These are phyloP conservation scores for Lemur catta DNA, from an alignment of 2,797 vertebrate species.

Conservation along the genomic window DNA sequence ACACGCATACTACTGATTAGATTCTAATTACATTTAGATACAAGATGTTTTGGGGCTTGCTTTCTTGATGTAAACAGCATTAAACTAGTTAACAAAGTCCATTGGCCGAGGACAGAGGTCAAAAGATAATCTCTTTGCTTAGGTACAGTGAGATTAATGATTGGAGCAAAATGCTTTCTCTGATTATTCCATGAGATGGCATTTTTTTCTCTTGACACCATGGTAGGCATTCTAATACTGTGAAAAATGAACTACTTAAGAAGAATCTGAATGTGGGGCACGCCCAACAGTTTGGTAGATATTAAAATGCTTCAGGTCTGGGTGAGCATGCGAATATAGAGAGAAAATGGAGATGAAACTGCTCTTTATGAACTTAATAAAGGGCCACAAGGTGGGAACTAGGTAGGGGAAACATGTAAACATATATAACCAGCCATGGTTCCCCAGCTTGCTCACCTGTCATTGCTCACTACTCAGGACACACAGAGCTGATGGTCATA, in stretches of 20 bases:
- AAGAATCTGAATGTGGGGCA: constrained; percentile 67
- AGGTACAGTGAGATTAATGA: constrained; percentile 80
- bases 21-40: constrained; percentile 70
- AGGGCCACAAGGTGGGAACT: not conserved
- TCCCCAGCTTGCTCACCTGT: not conserved
- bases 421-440: not conserved
- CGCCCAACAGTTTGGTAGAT: constrained; percentile 76
- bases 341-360: constrained; percentile 62
- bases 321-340: constrained; percentile 51
- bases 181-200: constrained; percentile 66
- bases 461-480: not conserved
- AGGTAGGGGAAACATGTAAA: not conserved
- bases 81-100: constrained; percentile 81
- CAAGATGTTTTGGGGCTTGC: constrained; percentile 69
- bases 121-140: constrained; percentile 77
- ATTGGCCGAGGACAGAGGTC: constrained; percentile 76
- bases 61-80: constrained; percentile 77
- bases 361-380: not conserved
- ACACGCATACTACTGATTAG: constrained; percentile 48
- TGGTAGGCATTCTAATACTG: constrained; percentile 76
- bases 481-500: not conserved
- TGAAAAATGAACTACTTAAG: constrained; percentile 82
- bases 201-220: constrained; percentile 81
- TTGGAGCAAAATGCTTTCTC: constrained; percentile 69
- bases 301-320: constrained; percentile 75